phyloP scores from a whole-genome alignment of 2,888 invertebrate genomes.

The Macrophya annulata region DNA sequence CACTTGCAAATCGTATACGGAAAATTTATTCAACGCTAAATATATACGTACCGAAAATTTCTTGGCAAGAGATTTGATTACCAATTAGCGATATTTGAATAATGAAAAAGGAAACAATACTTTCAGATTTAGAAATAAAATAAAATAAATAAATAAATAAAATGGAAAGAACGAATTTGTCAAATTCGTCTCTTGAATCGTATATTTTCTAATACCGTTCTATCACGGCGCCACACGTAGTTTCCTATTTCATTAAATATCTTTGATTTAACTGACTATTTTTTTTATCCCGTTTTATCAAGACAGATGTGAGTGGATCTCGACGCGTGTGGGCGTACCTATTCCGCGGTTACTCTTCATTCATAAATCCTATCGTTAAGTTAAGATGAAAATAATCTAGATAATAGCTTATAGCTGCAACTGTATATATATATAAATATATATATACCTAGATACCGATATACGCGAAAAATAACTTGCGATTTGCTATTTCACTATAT shows the following conservation, averaged over 20 bases:
- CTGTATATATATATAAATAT: too few species aligned
- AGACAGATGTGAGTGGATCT: not conserved
- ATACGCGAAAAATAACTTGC: not conserved
- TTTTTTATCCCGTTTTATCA: not conserved
- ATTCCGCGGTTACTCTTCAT: slow-evolving; percentile 38
- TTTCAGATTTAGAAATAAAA: too few species aligned
- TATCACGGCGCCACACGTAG: not conserved
- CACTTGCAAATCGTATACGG: not conserved
- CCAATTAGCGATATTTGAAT: not conserved
- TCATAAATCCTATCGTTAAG: not conserved
- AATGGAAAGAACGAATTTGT: not conserved
- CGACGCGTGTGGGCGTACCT: slow-evolving; percentile 12
- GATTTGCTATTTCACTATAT: not conserved
- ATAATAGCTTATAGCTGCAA: too few species aligned
- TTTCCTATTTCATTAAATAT: slow-evolving; percentile 33
- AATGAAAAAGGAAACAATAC: too few species aligned
- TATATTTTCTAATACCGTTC: not conserved
- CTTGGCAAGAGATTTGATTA: not conserved
- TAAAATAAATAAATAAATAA: not conserved
- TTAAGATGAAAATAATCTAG: not conserved
- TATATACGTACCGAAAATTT: not conserved
- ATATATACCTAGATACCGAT: too few species aligned
- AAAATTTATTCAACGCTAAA: not conserved
- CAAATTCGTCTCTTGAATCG: not conserved
- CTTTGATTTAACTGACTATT: not conserved